Evolutionary conservation across 1,140 invertebrate species (phyloP).

Genomic region (Bombus breviceps): DNA sequence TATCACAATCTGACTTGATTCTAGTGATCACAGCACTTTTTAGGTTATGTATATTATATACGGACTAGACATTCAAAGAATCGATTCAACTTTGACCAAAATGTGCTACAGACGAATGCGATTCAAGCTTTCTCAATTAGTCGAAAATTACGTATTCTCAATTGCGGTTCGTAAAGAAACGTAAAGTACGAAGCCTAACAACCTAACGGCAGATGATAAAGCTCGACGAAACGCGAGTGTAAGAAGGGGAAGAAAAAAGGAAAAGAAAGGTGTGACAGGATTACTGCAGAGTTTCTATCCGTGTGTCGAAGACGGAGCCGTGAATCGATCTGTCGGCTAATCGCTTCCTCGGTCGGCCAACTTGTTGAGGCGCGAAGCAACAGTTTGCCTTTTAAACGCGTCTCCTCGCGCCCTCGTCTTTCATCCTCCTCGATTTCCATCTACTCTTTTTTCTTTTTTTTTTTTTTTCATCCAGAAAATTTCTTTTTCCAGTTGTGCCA

Average conservation of each 20-base stretch:
- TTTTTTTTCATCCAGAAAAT: no score
- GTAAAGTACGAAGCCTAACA: no score
- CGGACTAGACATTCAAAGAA: no score
- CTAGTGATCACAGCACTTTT: no score
- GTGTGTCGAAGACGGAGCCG: not conserved
- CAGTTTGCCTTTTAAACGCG: slow-evolving; percentile 78
- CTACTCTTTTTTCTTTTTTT: not conserved
- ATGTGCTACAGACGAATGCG: no score
- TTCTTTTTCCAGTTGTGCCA: not conserved
- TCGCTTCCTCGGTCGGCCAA: slow-evolving; percentile 63
- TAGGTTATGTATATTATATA: no score
- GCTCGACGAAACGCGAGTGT: not conserved
- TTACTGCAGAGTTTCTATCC: not conserved
- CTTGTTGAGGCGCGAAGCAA: slow-evolving; percentile 82
- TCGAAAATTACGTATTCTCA: no score
- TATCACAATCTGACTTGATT: no score
- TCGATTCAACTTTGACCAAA: no score
- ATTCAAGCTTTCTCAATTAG: no score
- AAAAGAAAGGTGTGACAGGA: not conserved
- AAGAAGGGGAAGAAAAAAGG: not conserved
- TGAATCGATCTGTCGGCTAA: slow-evolving; percentile 20
- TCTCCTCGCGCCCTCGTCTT: slow-evolving; percentile 11
- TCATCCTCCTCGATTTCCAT: not conserved
- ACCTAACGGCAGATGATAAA: not conserved
- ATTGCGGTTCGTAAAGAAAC: no score